These are phyloP conservation scores for Sarcophaga caerulescens DNA, from an alignment of 2,888 invertebrate genomes.

Conservation along the genomic window DNA sequence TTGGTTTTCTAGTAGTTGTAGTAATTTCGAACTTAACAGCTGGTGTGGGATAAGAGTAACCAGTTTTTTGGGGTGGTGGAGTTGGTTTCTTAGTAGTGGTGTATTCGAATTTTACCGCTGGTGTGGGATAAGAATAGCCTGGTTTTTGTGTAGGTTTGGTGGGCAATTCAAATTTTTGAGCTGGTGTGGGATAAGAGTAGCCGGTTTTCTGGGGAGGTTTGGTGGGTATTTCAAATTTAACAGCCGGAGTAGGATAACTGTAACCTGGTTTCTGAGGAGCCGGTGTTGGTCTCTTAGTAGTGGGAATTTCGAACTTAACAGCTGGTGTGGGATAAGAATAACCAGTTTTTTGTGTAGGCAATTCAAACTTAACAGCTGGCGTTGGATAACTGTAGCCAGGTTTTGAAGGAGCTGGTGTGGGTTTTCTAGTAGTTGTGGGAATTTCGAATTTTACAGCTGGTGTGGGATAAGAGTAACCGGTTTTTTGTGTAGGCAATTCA, in stretches of 20 bases:
- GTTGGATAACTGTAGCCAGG: constrained; percentile 50
- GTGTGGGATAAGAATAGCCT: constrained; percentile 72
- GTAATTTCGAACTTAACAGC: constrained; percentile 30
- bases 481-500: constrained; percentile 59
- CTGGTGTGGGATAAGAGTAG: constrained; percentile 71
- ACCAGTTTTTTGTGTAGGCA: constrained; percentile 50
- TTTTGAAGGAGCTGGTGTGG: constrained; percentile 46
- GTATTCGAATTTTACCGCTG: constrained; percentile 68
- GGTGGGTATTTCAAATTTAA: constrained; percentile 68
- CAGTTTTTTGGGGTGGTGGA: constrained; percentile 64
- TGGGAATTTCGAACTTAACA: constrained; percentile 67
- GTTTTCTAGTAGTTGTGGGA: constrained; percentile 48
- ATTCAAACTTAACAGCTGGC: constrained; percentile 42
- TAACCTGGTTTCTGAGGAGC: constrained; percentile 56
- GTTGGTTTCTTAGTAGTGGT: constrained; percentile 40
- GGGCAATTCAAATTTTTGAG: constrained; percentile 68
- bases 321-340: constrained; percentile 57
- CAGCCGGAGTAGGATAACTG: constrained; percentile 53
- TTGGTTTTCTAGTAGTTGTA: constrained; percentile 32
- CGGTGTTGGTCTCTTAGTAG: constrained; percentile 40
- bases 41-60: constrained; percentile 74
- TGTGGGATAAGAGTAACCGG: constrained; percentile 50
- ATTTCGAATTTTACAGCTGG: constrained; percentile 53
- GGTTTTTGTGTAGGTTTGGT: constrained; percentile 45
- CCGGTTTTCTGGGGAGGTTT: constrained; percentile 58